These are phyloP conservation scores for Greenwoodochromis staneri DNA, from an alignment of 2,113 vertebrate genomes.

Conservation along the genomic window DNA sequence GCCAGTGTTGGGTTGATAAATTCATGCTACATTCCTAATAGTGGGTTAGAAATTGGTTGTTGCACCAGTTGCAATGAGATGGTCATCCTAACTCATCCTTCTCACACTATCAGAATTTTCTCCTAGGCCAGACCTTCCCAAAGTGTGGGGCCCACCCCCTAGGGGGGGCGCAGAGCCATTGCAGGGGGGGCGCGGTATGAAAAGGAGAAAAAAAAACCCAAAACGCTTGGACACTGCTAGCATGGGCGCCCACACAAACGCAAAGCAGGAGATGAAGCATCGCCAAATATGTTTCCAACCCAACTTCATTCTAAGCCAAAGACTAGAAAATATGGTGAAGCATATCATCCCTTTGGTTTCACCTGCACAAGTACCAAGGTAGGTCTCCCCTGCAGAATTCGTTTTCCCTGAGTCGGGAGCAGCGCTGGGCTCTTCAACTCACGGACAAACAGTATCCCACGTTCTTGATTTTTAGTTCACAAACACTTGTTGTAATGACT, in stretches of 20 bases:
- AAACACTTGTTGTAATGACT: background rate
- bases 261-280: background rate
- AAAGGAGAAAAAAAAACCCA: background rate
- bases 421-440: accelerated
- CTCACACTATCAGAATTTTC: background rate
- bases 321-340: accelerated
- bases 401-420: accelerated
- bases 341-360: accelerated
- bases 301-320: accelerated
- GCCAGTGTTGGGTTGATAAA: background rate
- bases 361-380: accelerated
- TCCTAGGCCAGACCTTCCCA: background rate
- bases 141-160: background rate
- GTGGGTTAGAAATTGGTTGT: background rate
- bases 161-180: accelerated
- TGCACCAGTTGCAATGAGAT: background rate
- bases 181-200: accelerated
- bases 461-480: accelerated
- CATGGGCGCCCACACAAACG: background rate
- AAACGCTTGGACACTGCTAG: accelerated
- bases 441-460: accelerated
- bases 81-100: background rate
- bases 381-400: accelerated
- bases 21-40: background rate
- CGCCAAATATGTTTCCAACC: accelerated